Percentiles rank a stretch among this genome's conserved stretches.
These are phyloP conservation scores for Melanerpes aurifrons DNA, from an alignment of 2,113 vertebrate genomes.

Conservation along the genomic window DNA sequence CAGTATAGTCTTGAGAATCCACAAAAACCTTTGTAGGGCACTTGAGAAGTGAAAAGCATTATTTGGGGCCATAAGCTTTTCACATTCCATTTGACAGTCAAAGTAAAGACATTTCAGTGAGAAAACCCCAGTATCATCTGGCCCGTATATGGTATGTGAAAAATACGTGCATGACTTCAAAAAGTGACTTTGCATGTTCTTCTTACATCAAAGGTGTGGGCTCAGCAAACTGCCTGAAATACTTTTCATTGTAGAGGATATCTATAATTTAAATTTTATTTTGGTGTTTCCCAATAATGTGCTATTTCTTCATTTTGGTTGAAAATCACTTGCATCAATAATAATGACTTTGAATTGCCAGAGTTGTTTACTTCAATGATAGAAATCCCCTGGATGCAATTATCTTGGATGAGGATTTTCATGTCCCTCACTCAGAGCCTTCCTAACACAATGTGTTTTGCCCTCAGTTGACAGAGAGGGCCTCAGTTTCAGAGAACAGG, in stretches of 20 bases:
- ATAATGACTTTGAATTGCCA: not conserved
- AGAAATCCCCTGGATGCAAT: slow-evolving; percentile 52
- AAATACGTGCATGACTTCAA: not conserved
- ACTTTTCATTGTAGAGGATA: not conserved
- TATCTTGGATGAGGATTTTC: slow-evolving; percentile 33
- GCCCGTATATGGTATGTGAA: not conserved
- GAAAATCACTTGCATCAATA: slow-evolving; percentile 3
- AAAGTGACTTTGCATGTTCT: not conserved
- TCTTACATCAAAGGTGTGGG: not conserved
- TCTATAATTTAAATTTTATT: not conserved
- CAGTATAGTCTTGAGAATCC: not conserved
- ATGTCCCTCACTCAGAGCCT: slow-evolving; percentile 22
- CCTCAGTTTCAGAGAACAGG: slow-evolving; percentile 53
- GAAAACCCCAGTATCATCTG: not conserved
- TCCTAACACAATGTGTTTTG: slow-evolving; percentile 65
- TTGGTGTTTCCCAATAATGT: not conserved
- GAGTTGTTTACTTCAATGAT: slow-evolving; percentile 47
- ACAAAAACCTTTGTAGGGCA: not conserved
- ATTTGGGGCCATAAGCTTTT: not conserved
- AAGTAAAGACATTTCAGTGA: not conserved
- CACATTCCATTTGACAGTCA: not conserved
- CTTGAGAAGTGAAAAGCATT: not conserved
- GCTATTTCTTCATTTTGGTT: slow-evolving; percentile 3
- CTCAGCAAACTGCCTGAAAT: not conserved
- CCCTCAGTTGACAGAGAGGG: slow-evolving; percentile 60